phyloP scores from a whole-genome alignment of 2,113 vertebrate genomes.

The Tilapia sparmanii region DNA sequence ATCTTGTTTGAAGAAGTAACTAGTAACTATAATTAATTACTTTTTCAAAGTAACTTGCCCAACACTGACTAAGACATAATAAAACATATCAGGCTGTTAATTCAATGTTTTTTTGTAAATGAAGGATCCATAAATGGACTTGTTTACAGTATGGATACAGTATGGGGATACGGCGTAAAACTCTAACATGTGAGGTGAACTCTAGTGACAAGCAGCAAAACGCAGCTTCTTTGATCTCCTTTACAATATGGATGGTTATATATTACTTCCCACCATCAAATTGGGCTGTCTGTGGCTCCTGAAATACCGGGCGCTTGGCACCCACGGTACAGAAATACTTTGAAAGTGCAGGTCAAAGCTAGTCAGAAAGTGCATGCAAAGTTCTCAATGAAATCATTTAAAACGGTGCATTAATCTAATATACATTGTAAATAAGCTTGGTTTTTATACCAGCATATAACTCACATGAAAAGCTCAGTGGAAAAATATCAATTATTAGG shows the following conservation, averaged over 20 bases:
- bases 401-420: neutral
- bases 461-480: neutral
- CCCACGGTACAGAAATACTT: neutral
- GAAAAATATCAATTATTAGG: neutral
- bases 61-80: neutral
- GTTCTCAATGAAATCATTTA: neutral
- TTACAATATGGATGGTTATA: rapidly evolving
- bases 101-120: neutral
- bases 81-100: neutral
- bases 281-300: neutral
- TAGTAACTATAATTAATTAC: neutral
- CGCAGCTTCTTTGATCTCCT: neutral
- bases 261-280: neutral
- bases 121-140: neutral
- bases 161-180: rapidly evolving
- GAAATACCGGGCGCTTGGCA: neutral
- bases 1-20: too few species aligned
- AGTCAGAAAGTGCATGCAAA: neutral
- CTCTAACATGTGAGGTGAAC: neutral
- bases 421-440: neutral
- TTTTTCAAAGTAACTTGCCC: neutral
- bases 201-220: neutral
- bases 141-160: neutral
- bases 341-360: neutral
- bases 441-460: neutral